Conservation (phyloP, 2,797 vertebrate species). For the Pachyuromys duprasi region DNA sequence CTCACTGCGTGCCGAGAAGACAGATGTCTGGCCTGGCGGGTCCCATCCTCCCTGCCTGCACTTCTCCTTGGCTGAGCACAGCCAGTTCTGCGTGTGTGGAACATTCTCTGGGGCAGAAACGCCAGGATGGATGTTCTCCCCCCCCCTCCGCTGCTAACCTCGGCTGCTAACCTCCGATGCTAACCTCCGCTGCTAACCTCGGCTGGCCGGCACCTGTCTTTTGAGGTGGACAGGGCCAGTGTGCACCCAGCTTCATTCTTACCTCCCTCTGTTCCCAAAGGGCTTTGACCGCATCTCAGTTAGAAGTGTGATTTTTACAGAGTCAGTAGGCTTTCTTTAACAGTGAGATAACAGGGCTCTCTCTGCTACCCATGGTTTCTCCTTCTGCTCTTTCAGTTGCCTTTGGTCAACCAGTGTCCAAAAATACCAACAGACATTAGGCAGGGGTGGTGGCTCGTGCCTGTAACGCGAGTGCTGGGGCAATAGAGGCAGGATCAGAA, state of each 20-base stretch:
- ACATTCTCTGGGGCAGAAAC: background rate
- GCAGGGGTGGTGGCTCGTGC: background rate
- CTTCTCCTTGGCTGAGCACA: background rate
- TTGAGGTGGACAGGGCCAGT: background rate
- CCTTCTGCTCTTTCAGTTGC: background rate
- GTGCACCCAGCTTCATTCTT: background rate
- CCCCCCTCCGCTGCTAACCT: too few species aligned
- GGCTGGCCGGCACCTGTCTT: background rate
- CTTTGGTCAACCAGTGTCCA: background rate
- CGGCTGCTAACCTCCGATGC: background rate
- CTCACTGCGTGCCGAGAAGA: background rate
- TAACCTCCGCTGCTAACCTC: too few species aligned
- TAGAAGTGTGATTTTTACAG: background rate
- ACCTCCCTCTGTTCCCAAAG: background rate
- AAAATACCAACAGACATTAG: background rate
- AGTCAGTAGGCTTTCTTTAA: background rate
- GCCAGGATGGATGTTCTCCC: background rate
- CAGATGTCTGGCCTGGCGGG: background rate
- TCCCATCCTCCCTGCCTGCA: background rate
- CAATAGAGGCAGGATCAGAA: background rate
- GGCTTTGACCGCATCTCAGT: background rate
- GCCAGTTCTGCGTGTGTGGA: background rate
- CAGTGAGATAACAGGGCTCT: background rate
- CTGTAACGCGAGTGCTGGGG: background rate
- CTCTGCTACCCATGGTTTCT: background rate